Evolutionary conservation across 2,113 vertebrate species (phyloP).

Genomic region (Neomonachus schauinslandi): DNA sequence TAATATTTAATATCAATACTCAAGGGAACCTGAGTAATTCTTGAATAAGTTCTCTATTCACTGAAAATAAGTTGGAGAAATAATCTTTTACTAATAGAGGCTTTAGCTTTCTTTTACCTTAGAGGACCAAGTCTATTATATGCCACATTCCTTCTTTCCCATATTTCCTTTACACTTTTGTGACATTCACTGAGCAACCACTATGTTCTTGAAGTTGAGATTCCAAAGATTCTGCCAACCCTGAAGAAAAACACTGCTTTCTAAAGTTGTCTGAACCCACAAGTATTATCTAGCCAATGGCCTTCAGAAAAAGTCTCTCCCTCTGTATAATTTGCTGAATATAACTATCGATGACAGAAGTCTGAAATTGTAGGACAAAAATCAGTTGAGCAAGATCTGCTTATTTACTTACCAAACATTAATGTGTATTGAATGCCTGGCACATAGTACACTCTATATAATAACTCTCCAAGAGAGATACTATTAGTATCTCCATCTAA

Average conservation of each 20-base stretch:
- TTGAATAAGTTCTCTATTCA: conserved; percentile 5
- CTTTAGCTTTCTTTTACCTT: neutral
- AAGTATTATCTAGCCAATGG: neutral
- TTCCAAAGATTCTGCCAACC: neutral
- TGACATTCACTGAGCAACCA: neutral
- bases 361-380: conserved; percentile 15
- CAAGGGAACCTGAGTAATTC: neutral
- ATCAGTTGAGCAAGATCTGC: neutral
- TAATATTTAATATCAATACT: neutral
- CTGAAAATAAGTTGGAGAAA: conserved; percentile 3
- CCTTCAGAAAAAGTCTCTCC: neutral
- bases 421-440: neutral
- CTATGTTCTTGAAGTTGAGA: neutral
- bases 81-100: neutral
- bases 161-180: neutral
- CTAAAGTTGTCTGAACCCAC: neutral
- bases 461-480: neutral
- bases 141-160: neutral
- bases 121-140: neutral
- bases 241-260: neutral
- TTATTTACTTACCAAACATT: neutral
- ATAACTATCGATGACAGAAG: conserved; percentile 33
- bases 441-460: neutral
- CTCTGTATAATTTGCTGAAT: neutral
- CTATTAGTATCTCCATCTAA: neutral